These are phyloP conservation scores for Crenichthys baileyi DNA, from an alignment of 2,797 vertebrate species.

Conservation along the genomic window DNA sequence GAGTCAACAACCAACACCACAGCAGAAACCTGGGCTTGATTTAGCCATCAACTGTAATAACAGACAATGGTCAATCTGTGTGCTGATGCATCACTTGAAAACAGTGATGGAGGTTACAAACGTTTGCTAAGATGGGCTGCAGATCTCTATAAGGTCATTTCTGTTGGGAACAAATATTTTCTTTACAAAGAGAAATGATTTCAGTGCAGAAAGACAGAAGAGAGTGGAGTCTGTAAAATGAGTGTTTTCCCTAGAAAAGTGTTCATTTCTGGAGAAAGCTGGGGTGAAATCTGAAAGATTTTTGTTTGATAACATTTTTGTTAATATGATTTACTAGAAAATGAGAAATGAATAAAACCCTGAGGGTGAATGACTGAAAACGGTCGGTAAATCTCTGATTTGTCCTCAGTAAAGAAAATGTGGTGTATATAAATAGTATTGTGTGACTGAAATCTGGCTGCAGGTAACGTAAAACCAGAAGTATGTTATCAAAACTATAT, in stretches of 20 bases:
- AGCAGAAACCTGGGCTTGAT: conserved; percentile 51
- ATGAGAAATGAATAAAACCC: no score
- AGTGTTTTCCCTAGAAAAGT: conserved; percentile 45
- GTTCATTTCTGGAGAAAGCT: conserved; percentile 23
- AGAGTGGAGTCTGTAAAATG: conserved; percentile 7
- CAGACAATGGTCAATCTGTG: conserved; percentile 45
- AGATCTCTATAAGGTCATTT: conserved; percentile 59
- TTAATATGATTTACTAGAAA: no score
- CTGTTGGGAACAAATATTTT: conserved; percentile 64
- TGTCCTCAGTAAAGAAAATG: not conserved
- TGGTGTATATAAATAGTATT: not conserved
- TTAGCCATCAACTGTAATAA: conserved; percentile 70
- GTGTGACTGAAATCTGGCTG: not conserved
- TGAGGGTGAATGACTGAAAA: not conserved
- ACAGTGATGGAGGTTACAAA: conserved; percentile 51
- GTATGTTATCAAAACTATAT: not conserved
- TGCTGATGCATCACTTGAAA: conserved; percentile 64
- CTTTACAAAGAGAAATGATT: conserved; percentile 70
- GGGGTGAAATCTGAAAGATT: not conserved
- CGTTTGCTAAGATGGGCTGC: conserved; percentile 38
- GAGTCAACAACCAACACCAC: conserved; percentile 40
- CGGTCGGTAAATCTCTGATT: not conserved
- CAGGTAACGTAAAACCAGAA: not conserved
- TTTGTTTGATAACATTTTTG: no score
- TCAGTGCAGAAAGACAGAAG: conserved; percentile 27